Base-by-base conservation (phyloP, 1,140 invertebrate genomes). In the Dysdera silvatica region DNA sequence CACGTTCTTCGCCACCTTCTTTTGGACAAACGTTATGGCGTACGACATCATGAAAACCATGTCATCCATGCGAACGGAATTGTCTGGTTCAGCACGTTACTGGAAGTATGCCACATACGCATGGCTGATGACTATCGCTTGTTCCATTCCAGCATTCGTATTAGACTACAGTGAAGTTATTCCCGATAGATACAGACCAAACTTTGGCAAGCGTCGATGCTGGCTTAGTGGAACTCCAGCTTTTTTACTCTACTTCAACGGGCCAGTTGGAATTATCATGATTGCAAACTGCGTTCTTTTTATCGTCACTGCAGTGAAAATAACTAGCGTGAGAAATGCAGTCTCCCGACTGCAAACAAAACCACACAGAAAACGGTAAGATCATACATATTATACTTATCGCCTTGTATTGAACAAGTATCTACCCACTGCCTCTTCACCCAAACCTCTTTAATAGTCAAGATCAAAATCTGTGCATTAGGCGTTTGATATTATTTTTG, bases 231-330 rank as follows among this genome's bases (percentile, higher is more conserved):
- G 67, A 31, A 61, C 61, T 6, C 16, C 40, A 2, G 61, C 67
- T 4, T 68, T 59, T 33, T 47, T 68, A 4, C 43, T 68, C 6
- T 68, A 68, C 20, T 68, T 68, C 26, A 68, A 67, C 37, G 41
- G 40, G 16, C 71, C 71, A 4, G 64, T 72, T 14, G 67, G 65
- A n/a, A 18, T 72, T 2, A 78, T 84, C 5, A 54, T 78, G 7
- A 23, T 69, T 2, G 61, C 8, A 10, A 84, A 85, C 61, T 74
- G 79, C 63, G 59, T 80, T 0, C 75, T 84, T 40, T 83, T 82
- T 68, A 43, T 76, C 3, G 66, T 83, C 61, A 83, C 81, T 0
- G 79, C 74, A 0, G 68, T 52, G 26, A 70, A 70, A 29, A 71
- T 78, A 23, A 57, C 70, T 31, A 52, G 64, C 57, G 65, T 74